Percentiles rank a stretch among this genome's conserved stretches.
These are phyloP conservation scores for Zapornia atra DNA, from an alignment of 2,113 vertebrate species.

Conservation along the genomic window DNA sequence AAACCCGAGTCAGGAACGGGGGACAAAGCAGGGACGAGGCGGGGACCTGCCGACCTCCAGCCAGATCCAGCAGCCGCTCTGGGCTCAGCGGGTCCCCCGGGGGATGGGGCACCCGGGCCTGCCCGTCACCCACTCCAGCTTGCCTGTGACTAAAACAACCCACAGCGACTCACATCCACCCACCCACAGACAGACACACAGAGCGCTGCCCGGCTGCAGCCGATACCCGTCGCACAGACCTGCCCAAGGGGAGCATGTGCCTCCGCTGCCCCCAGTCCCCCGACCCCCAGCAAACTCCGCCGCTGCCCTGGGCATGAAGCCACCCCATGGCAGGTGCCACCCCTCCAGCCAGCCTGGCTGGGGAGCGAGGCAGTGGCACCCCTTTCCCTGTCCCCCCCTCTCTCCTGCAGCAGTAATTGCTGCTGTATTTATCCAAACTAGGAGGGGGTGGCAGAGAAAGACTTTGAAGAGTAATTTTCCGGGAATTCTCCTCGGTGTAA, in stretches of 20 bases:
- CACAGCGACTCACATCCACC: fast-evolving
- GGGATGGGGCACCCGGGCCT: background rate
- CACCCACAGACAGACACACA: background rate
- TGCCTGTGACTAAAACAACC: background rate
- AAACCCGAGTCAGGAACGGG: background rate
- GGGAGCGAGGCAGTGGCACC: background rate
- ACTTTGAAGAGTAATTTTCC: conserved; percentile 62
- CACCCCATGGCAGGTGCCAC: background rate
- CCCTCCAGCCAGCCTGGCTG: background rate
- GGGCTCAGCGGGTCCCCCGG: background rate
- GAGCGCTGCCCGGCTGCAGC: fast-evolving
- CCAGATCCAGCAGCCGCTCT: background rate
- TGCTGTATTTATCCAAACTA: conserved; percentile 55
- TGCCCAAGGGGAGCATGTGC: fast-evolving
- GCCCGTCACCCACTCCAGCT: background rate
- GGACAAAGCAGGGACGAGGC: background rate
- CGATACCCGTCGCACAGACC: fast-evolving
- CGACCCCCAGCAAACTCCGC: fast-evolving
- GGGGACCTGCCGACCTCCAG: background rate
- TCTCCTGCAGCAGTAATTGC: conserved; percentile 45
- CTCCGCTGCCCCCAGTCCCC: fast-evolving
- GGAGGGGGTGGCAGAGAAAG: conserved; percentile 61
- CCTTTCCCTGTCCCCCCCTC: background rate
- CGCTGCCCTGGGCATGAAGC: background rate
- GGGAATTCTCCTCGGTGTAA: conserved; percentile 43